Base-by-base conservation (phyloP, 92 coral and sea anemone species). In the Diadumene lineata region DNA sequence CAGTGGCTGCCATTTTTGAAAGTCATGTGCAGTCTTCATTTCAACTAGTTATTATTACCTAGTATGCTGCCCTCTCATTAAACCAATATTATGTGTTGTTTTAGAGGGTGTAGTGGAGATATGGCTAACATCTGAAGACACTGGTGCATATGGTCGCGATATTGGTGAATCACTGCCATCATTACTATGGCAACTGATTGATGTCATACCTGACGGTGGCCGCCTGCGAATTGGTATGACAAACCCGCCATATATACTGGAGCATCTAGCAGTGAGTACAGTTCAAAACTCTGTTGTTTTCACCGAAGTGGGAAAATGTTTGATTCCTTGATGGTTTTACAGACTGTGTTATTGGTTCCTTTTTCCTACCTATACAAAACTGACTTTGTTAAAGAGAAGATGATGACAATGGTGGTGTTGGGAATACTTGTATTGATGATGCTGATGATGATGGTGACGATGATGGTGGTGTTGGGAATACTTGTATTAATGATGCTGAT, bases 101-200 rank as follows among this genome's bases (percentile, higher is more conserved):
- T 18, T 21, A 94, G 98, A 94, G 98, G 98, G 98, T 66, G 98
- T 94, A 29, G 98, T 94, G 70, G 98, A 94, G 48, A 78, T 94
- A 46, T 94, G 98, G 98, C 81, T 94, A 64, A 94, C 98, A 19
- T 92, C 98, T 71, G 98, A 94, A 77, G 98, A 94, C 66, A 94
- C 98, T 55, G 98, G 98, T 30, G 98, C 98, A 0, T 94, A 94
- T 76, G 98, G 98, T 7, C 83, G 83, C 69, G 98, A 94, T 48
- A 94, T 94, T 79, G 98, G 98, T 1, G 91, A 88, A 28, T 77
- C 93, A 23, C 78, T 94, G 50, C 98, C 98, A 11, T 83, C 89
- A 76, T 87, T 94, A 58, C 80, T 94, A 66, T 94, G 98, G 98
- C 88, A 94, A 77, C 96, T 94, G 33, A 91, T 94, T 60, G 97